Evolutionary conservation across 2,113 vertebrate genomes (phyloP).

Genomic region (Pachycephala philippinensis): DNA sequence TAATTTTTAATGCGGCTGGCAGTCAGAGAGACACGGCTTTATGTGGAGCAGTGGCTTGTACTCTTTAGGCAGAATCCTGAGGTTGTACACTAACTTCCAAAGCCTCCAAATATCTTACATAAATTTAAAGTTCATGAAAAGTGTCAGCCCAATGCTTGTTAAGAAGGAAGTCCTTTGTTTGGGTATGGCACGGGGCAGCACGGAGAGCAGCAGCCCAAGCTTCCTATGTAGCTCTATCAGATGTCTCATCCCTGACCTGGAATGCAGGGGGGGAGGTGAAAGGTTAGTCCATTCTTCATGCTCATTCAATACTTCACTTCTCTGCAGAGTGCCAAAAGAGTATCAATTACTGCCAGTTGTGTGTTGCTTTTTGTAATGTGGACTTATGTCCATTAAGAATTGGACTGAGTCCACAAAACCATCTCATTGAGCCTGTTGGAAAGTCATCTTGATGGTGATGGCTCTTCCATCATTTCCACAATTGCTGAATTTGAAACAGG

Average conservation of each 20-base stretch:
- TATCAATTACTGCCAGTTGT: constrained; percentile 49
- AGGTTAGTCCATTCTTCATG: constrained; percentile 63
- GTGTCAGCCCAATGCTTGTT: not conserved
- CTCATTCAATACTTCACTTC: constrained; percentile 28
- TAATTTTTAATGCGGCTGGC: not conserved
- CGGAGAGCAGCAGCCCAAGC: not conserved
- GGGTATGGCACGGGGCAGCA: not conserved
- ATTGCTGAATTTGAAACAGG: constrained; percentile 22
- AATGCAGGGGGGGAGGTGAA: constrained; percentile 27
- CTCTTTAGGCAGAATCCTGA: constrained; percentile 15
- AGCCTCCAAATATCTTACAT: not conserved
- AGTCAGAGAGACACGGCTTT: not conserved
- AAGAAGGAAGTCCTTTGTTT: constrained; percentile 52
- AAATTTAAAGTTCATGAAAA: constrained; percentile 32
- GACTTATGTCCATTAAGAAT: constrained; percentile 36
- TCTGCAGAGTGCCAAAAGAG: constrained; percentile 39
- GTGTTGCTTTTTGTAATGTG: constrained; percentile 31
- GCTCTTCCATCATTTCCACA: constrained; percentile 39
- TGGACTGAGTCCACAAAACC: constrained; percentile 44
- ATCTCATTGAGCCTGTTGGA: constrained; percentile 25
- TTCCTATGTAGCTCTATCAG: constrained; percentile 40
- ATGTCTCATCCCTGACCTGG: constrained; percentile 54
- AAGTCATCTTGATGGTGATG: not conserved
- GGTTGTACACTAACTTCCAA: not conserved
- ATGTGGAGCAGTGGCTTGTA: not conserved